Conservation (phyloP, 2,113 vertebrate genomes). For the Myrmecobius fasciatus region DNA sequence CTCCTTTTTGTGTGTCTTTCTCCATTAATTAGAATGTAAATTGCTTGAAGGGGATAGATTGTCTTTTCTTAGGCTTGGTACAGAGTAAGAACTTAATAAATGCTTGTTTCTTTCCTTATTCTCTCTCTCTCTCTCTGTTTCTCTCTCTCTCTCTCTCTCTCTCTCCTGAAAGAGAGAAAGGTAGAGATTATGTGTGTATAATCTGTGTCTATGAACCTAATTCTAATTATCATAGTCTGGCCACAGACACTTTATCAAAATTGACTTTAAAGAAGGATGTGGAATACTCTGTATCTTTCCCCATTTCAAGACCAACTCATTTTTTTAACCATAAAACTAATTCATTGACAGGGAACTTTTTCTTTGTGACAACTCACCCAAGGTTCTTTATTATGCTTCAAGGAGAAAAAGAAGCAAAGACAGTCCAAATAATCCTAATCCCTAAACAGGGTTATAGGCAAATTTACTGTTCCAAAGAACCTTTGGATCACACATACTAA, state of each 20-base stretch:
- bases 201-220: not conserved
- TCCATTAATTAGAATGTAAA: not conserved
- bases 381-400: not conserved
- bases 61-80: not conserved
- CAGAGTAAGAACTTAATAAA: not conserved
- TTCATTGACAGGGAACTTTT: not conserved
- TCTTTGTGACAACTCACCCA: not conserved
- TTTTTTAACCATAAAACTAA: constrained; percentile 8
- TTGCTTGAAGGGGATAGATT: not conserved
- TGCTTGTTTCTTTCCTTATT: not conserved
- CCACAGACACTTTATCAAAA: not conserved
- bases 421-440: not conserved
- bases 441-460: not conserved
- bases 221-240: not conserved
- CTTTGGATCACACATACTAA: not conserved
- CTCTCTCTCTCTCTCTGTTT: not conserved
- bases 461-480: not conserved
- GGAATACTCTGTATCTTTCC: not conserved
- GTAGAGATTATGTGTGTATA: not conserved
- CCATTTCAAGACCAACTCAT: not conserved
- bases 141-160: not conserved
- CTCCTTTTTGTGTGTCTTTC: not conserved
- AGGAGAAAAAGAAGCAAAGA: not conserved
- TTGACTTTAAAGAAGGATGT: not conserved
- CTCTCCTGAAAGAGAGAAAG: not conserved